Evolutionary conservation across 2,797 vertebrate genomes (phyloP), one percentile per base, ranked within the genome.

Genomic region (Sphaeramia orbicularis): DNA sequence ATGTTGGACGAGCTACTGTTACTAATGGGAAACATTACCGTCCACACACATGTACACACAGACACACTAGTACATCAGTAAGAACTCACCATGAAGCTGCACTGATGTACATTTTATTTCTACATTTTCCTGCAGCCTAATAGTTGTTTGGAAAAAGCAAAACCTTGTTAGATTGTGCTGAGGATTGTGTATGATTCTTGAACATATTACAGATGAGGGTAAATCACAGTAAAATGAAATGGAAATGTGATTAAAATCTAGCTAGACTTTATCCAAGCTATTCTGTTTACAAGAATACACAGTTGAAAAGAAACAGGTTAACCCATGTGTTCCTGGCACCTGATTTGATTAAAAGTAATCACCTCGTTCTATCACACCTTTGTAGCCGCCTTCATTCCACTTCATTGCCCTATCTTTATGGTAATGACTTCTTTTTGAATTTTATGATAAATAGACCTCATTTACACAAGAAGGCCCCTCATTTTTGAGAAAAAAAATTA

Each of bases 1-100:
- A 81, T 88, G 82, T 83, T 76, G 63, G 71, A 76, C 63, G 38
- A 55, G 47, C 79, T 84, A 71, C 80, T 74, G 73, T 76, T 81
- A 66, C 66, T 88, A 80, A 90, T 76, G 48, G 55, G 77, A 83
- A 81, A 73, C 75, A 85, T 74, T 45, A 55, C 53, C 52, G 54
- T 35, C 27, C 68, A 60, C 45, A 32, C 36, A 35, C 15, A 13
- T 49, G 45, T 27, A 57, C 21, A 37, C 51, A 19, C 32, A 83
- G 24, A 52, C 36, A 21, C 43, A 47, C 45, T 15, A 44, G 41
- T 65, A 18, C 43, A 59, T 60, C 27, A 32, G 15, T 30, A 24
- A 14, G 8, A 35, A 35, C 3, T 35, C 9, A 2, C 32, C 32
- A 35, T 56, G 4, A 57, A n/a, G 12, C 42, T 43, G 57, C 10